Percentiles rank a stretch among this genome's conserved stretches.
phyloP scores from a whole-genome alignment of 1,140 invertebrate genomes.

The Thaumetopoea pityocampa region DNA sequence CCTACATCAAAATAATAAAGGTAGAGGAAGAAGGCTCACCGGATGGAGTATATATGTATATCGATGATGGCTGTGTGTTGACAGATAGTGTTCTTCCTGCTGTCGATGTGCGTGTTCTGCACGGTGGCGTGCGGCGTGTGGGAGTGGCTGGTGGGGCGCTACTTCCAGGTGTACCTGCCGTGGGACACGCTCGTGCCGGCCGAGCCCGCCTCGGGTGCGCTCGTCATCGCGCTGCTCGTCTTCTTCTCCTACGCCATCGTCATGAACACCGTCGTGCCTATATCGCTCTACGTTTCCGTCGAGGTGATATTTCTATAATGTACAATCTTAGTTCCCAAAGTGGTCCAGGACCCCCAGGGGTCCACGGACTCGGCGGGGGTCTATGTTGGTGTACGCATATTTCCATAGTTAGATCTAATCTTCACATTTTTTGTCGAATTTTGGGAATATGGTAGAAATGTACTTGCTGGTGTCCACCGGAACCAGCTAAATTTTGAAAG shows the following conservation, averaged over 20 bases:
- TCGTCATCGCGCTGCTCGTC: slow-evolving; percentile 95
- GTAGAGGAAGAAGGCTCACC: too few relatives aligned
- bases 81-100: slow-evolving; percentile 98
- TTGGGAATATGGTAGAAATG: too few relatives aligned
- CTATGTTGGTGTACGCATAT: too few relatives aligned
- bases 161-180: slow-evolving; percentile 95
- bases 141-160: slow-evolving; percentile 94
- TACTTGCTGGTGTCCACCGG: too few relatives aligned
- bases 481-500: too few relatives aligned
- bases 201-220: slow-evolving; percentile 87
- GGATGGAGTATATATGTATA: too few relatives aligned
- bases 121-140: slow-evolving; percentile 98
- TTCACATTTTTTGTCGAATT: too few relatives aligned
- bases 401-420: too few relatives aligned
- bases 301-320: slow-evolving; percentile 79
- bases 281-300: slow-evolving; percentile 97
- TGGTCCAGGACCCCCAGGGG: too few relatives aligned
- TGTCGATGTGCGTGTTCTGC: slow-evolving; percentile 98
- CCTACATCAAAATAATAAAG: background rate
- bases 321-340: too few relatives aligned
- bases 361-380: too few relatives aligned
- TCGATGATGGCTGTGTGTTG: slow-evolving; percentile 22
- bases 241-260: slow-evolving; percentile 99
- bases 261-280: slow-evolving; percentile 99
- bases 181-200: slow-evolving; percentile 95